Percentiles rank a stretch among this genome's conserved stretches.
phyloP scores from a whole-genome alignment of 2,888 invertebrate species.

The Syrphus vitripennis region DNA sequence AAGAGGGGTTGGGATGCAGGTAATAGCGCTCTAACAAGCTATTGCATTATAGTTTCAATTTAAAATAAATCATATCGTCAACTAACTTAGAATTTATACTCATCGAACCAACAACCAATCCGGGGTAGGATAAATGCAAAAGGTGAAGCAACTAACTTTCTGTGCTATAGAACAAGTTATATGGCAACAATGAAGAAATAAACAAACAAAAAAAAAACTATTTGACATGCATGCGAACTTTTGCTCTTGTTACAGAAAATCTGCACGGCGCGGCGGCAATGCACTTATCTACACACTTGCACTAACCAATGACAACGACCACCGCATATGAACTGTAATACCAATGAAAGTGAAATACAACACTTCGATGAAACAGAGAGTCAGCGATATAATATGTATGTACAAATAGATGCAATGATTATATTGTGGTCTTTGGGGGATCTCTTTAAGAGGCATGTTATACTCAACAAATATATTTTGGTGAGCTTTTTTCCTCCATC shows the following conservation, averaged over 20 bases:
- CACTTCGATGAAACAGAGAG: conserved; percentile 51
- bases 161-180: background rate
- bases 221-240: conserved; percentile 71
- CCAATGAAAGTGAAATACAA: conserved; percentile 71
- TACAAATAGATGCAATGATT: background rate
- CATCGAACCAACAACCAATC: conserved; percentile 1
- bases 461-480: conserved; percentile 43
- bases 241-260: conserved; percentile 68
- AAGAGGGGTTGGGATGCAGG: too few relatives aligned
- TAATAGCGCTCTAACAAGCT: background rate
- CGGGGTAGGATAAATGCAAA: conserved; percentile 14
- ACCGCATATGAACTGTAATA: background rate
- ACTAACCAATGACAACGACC: conserved; percentile 16
- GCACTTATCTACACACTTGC: conserved; percentile 42
- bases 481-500: conserved; percentile 56
- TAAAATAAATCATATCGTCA: conserved; percentile 69
- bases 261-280: too few relatives aligned
- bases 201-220: background rate
- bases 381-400: background rate
- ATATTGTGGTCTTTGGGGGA: background rate
- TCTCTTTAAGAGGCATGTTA: conserved; percentile 54
- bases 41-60: conserved; percentile 62
- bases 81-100: conserved; percentile 50
- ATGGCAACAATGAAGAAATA: background rate
- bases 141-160: conserved; percentile 52